These are phyloP conservation scores for Odontesthes bonariensis DNA, from an alignment of 2,113 vertebrate species.

Conservation along the genomic window DNA sequence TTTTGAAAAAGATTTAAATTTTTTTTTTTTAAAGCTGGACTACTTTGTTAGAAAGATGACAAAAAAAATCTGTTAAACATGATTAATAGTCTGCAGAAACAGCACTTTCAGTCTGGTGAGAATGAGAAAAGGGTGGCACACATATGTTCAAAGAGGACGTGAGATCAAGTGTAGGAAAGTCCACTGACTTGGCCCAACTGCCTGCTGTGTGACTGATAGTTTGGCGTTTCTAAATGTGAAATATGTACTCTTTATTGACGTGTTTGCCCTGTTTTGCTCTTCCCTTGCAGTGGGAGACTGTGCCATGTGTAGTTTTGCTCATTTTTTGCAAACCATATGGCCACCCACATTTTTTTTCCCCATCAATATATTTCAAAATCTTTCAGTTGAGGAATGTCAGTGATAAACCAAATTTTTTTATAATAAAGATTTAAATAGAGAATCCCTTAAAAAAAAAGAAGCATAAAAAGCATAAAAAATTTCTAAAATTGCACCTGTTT, in stretches of 20 bases:
- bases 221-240: constrained; percentile 76
- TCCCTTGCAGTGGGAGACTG: constrained; percentile 25
- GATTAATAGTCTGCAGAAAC: constrained; percentile 47
- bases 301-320: constrained; percentile 54
- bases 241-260: constrained; percentile 69
- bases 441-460: too few relatives aligned
- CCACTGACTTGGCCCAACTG: constrained; percentile 11
- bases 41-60: constrained; percentile 12
- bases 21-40: too few relatives aligned
- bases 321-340: constrained; percentile 36
- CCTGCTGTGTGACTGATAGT: constrained; percentile 80
- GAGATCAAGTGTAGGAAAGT: constrained; percentile 43
- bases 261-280: constrained; percentile 34
- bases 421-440: too few relatives aligned
- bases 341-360: constrained; percentile 11
- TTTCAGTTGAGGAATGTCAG: too few relatives aligned
- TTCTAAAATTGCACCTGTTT: too few relatives aligned
- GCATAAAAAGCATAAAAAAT: too few relatives aligned
- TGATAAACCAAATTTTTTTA: too few relatives aligned
- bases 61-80: constrained; percentile 33
- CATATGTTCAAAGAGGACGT: constrained; percentile 69
- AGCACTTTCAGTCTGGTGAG: constrained; percentile 31
- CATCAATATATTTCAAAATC: too few relatives aligned
- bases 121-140: constrained; percentile 66
- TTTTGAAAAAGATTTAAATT: neutral